Evolutionary conservation across 2,797 vertebrate genomes (phyloP), one percentile per base, ranked within the genome.

Genomic region (Apogon talboti): DNA sequence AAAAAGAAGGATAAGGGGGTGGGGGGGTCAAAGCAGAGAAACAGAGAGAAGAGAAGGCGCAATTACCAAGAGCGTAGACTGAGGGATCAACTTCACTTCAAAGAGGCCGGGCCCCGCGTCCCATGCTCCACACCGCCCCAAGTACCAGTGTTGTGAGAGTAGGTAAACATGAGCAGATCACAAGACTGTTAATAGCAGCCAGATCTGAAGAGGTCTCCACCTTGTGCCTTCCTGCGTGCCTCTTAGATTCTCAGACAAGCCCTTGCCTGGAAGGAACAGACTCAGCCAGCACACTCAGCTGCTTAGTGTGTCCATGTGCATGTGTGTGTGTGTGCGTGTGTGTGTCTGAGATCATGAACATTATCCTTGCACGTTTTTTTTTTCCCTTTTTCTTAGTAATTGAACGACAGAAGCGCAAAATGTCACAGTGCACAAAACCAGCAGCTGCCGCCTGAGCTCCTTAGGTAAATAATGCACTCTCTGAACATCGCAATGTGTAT

Each of bases 71-170:
- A 90, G 89, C 89, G 75, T 91, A 88, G 85, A 91, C 91, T 92
- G 84, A 92, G 89, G 91, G 86, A 92, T 92, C 91, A 92, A 91
- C 90, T 91, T 91, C 80, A 93, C 92, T 92, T 94, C 92, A 94
- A 93, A 94, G 93, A 78, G 79, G 78, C 85, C 57, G 83, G 86
- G 86, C 80, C 85, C 81, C 80, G 60, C 75, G 74, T 90, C 85
- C 86, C 73, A 48, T 77, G 81, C 79, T 87, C 81, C 51, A 79
- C 86, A 86, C 83, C 86, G 88, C 89, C 89, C 83, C 71, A 47
- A 91, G 89, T 86, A 84, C 66, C 67, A 84, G 88, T 78, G 87
- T 86, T 86, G 87, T 89, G 90, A 89, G 85, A 89, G 91, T 88
- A 87, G 89, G 91, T 93, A 94, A 94, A 94, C 92, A 94, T 77